Conservation (phyloP, 2,888 invertebrate genomes). For the Euphydryas editha region DNA sequence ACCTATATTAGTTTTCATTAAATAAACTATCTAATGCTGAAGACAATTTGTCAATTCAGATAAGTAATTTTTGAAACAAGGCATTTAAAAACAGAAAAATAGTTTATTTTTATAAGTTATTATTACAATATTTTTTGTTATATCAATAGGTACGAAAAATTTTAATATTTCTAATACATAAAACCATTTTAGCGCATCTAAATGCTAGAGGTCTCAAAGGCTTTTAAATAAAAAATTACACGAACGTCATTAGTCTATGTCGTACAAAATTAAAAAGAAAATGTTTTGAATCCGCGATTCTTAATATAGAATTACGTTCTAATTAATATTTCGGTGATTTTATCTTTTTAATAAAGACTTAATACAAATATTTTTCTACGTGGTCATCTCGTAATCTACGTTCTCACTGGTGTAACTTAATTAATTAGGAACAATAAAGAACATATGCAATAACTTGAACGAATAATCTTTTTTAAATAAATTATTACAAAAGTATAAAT, state of each 20-base stretch:
- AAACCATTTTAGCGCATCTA: constrained; percentile 26
- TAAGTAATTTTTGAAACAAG: no score
- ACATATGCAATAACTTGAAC: no score
- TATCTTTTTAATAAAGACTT: neutral
- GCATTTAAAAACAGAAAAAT: no score
- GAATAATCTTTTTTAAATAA: no score
- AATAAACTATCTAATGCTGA: no score
- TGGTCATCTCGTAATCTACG: neutral
- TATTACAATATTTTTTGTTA: neutral
- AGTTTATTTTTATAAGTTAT: no score
- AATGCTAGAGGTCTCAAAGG: constrained; percentile 24
- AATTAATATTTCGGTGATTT: constrained; percentile 22
- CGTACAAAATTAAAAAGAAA: constrained; percentile 33
- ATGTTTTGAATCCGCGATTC: constrained; percentile 15
- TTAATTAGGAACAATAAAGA: no score
- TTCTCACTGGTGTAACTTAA: neutral
- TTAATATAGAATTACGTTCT: constrained; percentile 19
- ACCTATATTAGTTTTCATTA: no score
- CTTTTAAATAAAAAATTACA: constrained; percentile 28
- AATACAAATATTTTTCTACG: neutral
- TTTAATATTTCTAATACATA: neutral
- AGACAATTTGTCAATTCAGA: no score
- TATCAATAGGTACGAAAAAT: neutral
- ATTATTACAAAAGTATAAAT: no score
- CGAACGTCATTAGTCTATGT: constrained; percentile 33